A percentile compares a stretch with the other conserved stretches of the same genome.
Evolutionary conservation across 2,888 invertebrate genomes (phyloP).

Genomic region (Drosophila aldrichi): DNA sequence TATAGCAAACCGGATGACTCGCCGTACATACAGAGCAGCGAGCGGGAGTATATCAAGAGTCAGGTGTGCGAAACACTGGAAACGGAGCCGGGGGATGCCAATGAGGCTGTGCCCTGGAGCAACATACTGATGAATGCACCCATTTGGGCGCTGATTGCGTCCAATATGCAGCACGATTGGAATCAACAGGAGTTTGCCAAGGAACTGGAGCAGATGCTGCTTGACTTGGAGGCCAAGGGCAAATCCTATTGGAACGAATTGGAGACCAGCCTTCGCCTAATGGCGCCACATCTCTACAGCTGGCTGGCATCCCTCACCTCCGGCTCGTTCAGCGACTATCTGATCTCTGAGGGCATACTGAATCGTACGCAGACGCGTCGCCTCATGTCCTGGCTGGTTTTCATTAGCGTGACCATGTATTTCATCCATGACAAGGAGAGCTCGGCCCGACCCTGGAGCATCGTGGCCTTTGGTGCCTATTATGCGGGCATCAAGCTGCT

Average conservation of each 20-base stretch:
- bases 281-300: constrained; percentile 87
- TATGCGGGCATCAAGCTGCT: constrained; percentile 89
- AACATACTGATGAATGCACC: constrained; percentile 89
- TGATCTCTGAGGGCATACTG: constrained; percentile 85
- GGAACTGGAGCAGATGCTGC: constrained; percentile 45
- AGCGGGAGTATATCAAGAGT: constrained; percentile 55
- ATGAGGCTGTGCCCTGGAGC: constrained; percentile 87
- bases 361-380: constrained; percentile 67
- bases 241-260: constrained; percentile 49
- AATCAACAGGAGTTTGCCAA: constrained; percentile 83
- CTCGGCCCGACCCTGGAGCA: constrained; percentile 36
- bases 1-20: constrained; percentile 83
- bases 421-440: constrained; percentile 12
- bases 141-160: constrained; percentile 90
- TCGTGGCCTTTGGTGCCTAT: constrained; percentile 88
- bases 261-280: constrained; percentile 86
- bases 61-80: constrained; percentile 84
- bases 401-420: constrained; percentile 86
- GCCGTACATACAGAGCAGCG: constrained; percentile 55
- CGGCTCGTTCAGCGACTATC: constrained; percentile 88
- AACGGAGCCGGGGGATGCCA: neutral
- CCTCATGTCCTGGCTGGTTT: constrained; percentile 87
- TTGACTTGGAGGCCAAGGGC: constrained; percentile 28
- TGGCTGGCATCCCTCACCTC: constrained; percentile 87
- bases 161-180: constrained; percentile 88